Percentiles rank a stretch among this genome's conserved stretches.
Evolutionary conservation across 2,797 vertebrate genomes (phyloP).

Genomic region (Darevskia nairensis): DNA sequence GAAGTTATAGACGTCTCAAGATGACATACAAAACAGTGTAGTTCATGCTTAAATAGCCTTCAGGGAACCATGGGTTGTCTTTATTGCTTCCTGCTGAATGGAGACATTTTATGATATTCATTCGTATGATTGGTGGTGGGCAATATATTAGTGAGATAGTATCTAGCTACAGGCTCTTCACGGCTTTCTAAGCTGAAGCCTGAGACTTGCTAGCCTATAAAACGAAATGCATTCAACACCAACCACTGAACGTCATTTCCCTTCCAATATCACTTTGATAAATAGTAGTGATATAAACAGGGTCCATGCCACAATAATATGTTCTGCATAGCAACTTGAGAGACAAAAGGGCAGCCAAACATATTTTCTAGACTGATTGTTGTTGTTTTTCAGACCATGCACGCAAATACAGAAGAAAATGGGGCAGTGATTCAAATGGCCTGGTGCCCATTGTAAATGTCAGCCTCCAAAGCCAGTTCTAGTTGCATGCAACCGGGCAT

Average conservation of each 20-base stretch:
- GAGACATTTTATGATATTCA: neutral
- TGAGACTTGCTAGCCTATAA: conserved; percentile 16
- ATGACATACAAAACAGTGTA: conserved; percentile 32
- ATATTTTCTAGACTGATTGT: neutral
- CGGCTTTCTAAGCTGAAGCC: conserved; percentile 31
- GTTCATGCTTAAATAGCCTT: conserved; percentile 10
- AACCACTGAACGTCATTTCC: neutral
- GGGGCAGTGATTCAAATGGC: neutral
- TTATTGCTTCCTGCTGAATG: conserved; percentile 12
- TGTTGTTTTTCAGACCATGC: neutral
- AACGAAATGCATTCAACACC: conserved; percentile 27
- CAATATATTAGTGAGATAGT: conserved; percentile 3
- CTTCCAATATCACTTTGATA: neutral
- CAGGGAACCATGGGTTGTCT: neutral
- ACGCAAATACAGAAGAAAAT: neutral
- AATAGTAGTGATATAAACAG: neutral
- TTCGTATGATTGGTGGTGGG: neutral
- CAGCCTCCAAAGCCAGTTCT: neutral
- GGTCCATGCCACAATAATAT: neutral
- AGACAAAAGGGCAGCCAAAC: fast-evolving
- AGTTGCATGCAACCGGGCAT: neutral
- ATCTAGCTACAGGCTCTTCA: neutral
- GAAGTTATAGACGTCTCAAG: conserved; percentile 22
- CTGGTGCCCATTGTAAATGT: neutral
- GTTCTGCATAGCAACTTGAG: neutral